Base-by-base conservation (phyloP, 2,888 invertebrate species). In the Dicycla oo region DNA sequence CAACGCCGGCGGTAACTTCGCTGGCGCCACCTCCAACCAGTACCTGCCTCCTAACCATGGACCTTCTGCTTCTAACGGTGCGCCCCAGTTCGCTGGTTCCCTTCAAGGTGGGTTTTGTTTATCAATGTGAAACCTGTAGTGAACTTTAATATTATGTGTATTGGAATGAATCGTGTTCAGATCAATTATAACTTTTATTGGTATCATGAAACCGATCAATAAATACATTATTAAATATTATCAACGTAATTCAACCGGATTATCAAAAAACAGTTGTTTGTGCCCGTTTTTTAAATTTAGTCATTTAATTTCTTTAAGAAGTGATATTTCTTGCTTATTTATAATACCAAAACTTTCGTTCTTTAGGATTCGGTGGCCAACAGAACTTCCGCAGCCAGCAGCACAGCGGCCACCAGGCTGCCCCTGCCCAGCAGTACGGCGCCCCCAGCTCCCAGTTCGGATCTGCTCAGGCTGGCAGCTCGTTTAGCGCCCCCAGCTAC, bases 21-120 rank as follows among this genome's bases (percentile, higher is more conserved):
- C 78, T 45, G 90, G 89, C 34, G 92, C 93, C 38, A 91, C 92
- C 34, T 92, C 92, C 56, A 95, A 94, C 88, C 94, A 94, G 73
- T 95, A 95, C 86, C 86, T 95, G 53, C 94, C 95, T 45, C 95
- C 95, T 73, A 78, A 92, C 72, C 92, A 92, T 7, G 93, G 90
- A 75, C 82, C 91, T 60, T 86, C 92, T 66, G 89, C 87, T 69
- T 83, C 87, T 45, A 86, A 78, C 56, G 88, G 85, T 49, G 65
- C 18, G 0, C 51, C 62, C 11, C 77, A 78, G 57, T 88, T 87
- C 63, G 64, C 84, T 61, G 82, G 87, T 13, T 86, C 89, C 51
- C 74, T 75, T 10, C 75, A 75, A 69, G 89, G 89, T 89, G 56
- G 18, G 15, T 15, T 43, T 23, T 23, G n/a, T 13, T 51, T 40